Evolutionary conservation across 2,888 invertebrate genomes (phyloP).

Genomic region (Drosophila meridionalis): DNA sequence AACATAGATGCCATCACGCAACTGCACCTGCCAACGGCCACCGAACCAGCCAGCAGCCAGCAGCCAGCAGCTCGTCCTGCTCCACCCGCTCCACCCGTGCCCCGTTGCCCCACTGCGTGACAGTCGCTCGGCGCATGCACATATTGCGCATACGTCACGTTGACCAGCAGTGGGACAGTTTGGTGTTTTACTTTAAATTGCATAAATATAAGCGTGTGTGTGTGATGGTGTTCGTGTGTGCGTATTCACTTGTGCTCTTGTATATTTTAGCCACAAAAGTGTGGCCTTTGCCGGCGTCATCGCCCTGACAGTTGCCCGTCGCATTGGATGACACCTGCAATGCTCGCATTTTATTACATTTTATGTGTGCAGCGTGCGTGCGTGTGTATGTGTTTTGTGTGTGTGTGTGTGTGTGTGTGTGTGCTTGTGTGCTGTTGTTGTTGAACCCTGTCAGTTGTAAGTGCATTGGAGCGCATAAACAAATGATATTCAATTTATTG

Average conservation of each 20-base stretch:
- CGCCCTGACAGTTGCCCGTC: conserved; percentile 72
- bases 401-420: conserved; percentile 20
- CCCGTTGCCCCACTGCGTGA: conserved; percentile 30
- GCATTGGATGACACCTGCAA: conserved; percentile 76
- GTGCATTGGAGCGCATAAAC: conserved; percentile 77
- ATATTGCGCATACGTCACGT: conserved; percentile 78
- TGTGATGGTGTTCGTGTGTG: conserved; percentile 7
- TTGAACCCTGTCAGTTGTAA: conserved; percentile 67
- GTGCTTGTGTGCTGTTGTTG: conserved; percentile 28
- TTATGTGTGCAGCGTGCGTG: conserved; percentile 41
- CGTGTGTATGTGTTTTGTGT: conserved; percentile 22
- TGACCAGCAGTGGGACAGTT: conserved; percentile 68
- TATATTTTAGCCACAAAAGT: conserved; percentile 77
- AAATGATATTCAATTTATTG: conserved; percentile 79
- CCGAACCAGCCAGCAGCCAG: not conserved
- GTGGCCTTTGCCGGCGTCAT: conserved; percentile 66
- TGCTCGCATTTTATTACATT: conserved; percentile 79
- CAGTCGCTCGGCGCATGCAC: conserved; percentile 40
- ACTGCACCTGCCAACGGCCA: conserved; percentile 33
- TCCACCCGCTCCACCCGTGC: not conserved
- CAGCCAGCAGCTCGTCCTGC: no score
- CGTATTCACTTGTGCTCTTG: conserved; percentile 48
- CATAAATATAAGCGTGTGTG: conserved; percentile 62
- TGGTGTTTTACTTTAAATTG: conserved; percentile 79
- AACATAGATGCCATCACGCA: conserved; percentile 45